phyloP scores from a whole-genome alignment of 35 echinoderm and acorn worm genomes.

The Stichopus chloronotus region DNA sequence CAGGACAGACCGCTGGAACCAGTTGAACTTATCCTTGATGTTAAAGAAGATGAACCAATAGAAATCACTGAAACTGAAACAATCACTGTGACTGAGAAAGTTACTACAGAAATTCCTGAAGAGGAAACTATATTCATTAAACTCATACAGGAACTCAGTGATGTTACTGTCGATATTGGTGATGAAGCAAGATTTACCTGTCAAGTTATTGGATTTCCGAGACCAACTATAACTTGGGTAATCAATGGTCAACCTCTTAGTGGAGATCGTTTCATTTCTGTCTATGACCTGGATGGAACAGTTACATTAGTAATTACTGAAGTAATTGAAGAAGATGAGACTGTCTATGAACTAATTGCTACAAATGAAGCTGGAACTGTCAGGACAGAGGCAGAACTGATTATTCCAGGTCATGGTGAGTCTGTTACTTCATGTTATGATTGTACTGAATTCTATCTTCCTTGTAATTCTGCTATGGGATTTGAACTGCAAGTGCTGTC shows the following conservation, averaged over 20 bases:
- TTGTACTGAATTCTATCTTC: no score
- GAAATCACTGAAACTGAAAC: conserved; percentile 57
- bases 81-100: conserved; percentile 35
- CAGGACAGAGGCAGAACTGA: conserved; percentile 81
- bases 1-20: conserved; percentile 50
- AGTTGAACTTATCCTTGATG: conserved; percentile 74
- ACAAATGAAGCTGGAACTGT: conserved; percentile 81
- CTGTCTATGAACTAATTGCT: conserved; percentile 78
- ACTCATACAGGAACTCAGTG: conserved; percentile 39
- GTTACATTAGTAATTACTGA: conserved; percentile 78
- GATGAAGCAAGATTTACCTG: conserved; percentile 68
- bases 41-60: conserved; percentile 58
- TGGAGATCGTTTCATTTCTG: conserved; percentile 76
- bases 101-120: conserved; percentile 47
- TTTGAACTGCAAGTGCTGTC: no score
- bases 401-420: conserved; percentile 74
- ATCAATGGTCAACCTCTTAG: conserved; percentile 63
- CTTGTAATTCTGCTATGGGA: no score
- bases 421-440: neutral
- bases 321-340: conserved; percentile 83
- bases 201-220: conserved; percentile 63
- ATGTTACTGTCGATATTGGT: conserved; percentile 62
- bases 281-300: conserved; percentile 78
- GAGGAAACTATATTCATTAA: conserved; percentile 53
- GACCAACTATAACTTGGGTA: conserved; percentile 68